Percentiles rank a stretch among this genome's conserved stretches.
phyloP scores from a whole-genome alignment of 30 jellyfish, hydroid and myxozoan genomes.

The Catostylus mosaicus region DNA sequence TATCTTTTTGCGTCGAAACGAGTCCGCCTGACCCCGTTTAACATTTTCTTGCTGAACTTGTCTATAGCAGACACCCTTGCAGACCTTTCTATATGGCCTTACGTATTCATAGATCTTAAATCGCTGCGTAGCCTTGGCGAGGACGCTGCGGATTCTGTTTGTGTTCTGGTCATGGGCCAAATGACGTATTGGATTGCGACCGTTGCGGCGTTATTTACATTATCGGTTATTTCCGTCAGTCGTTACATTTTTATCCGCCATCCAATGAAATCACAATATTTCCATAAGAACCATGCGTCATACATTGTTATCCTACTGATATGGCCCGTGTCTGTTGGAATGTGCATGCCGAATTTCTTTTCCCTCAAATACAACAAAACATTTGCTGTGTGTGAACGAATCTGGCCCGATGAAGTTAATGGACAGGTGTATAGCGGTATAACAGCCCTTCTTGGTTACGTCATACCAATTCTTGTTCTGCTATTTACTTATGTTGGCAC shows the following conservation, averaged over 20 bases:
- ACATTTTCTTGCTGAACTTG: constrained; percentile 71
- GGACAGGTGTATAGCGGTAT: constrained; percentile 38
- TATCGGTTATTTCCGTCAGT: constrained; percentile 81
- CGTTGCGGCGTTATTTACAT: constrained; percentile 78
- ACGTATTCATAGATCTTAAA: constrained; percentile 67
- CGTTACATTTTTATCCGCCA: constrained; percentile 85
- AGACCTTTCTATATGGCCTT: constrained; percentile 72
- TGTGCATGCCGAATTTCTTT: constrained; percentile 59
- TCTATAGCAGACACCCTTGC: constrained; percentile 85
- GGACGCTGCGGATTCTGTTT: constrained; percentile 44
- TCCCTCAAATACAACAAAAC: constrained; percentile 41
- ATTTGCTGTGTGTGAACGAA: constrained; percentile 57
- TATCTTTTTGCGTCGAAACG: constrained; percentile 50
- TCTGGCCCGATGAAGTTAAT: constrained; percentile 61
- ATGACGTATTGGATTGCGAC: constrained; percentile 76
- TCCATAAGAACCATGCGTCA: constrained; percentile 56
- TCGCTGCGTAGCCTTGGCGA: constrained; percentile 61
- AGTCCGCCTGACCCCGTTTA: constrained; percentile 60
- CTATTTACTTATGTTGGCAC: constrained; percentile 54
- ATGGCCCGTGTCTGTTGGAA: constrained; percentile 51
- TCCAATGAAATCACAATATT: constrained; percentile 72
- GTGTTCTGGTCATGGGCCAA: constrained; percentile 88
- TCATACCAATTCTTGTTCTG: constrained; percentile 46
- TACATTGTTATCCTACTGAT: constrained; percentile 26
- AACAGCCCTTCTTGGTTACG: constrained; percentile 46